Conservation (phyloP, 2,797 vertebrate genomes). For the Euphonia xanthogaster region DNA sequence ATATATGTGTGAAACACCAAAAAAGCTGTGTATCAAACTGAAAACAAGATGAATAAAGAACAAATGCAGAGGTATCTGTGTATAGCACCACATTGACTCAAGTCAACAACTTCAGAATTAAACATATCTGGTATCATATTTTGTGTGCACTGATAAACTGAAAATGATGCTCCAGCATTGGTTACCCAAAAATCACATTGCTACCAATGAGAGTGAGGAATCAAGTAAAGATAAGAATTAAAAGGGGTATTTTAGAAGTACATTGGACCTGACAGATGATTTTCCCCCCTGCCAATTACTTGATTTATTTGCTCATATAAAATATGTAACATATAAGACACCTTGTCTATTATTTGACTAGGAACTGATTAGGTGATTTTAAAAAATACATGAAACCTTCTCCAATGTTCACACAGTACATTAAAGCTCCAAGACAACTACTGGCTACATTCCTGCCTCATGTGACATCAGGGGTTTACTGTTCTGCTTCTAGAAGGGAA, state of each 20-base stretch:
- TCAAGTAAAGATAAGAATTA: not conserved
- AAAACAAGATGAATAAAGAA: not conserved
- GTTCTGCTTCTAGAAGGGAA: not conserved
- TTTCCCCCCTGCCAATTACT: not conserved
- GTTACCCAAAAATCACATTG: not conserved
- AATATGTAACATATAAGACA: not conserved
- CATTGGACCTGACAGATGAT: not conserved
- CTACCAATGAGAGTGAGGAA: not conserved
- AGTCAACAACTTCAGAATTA: not conserved
- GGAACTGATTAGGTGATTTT: not conserved
- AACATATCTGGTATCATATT: not conserved
- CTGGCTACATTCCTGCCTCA: not conserved
- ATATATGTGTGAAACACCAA: not conserved
- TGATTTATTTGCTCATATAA: not conserved
- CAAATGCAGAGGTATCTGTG: rapidly evolving
- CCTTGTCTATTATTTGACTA: not conserved
- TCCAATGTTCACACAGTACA: not conserved
- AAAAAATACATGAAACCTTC: not conserved
- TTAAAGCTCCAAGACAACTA: not conserved
- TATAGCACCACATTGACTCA: not conserved
- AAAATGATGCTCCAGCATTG: not conserved
- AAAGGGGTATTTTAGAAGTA: not conserved
- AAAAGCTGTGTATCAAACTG: not conserved
- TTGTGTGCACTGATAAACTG: not conserved
- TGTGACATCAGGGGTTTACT: not conserved